Base-by-base conservation (phyloP, 2,113 vertebrate genomes). In the Lontra canadensis region DNA sequence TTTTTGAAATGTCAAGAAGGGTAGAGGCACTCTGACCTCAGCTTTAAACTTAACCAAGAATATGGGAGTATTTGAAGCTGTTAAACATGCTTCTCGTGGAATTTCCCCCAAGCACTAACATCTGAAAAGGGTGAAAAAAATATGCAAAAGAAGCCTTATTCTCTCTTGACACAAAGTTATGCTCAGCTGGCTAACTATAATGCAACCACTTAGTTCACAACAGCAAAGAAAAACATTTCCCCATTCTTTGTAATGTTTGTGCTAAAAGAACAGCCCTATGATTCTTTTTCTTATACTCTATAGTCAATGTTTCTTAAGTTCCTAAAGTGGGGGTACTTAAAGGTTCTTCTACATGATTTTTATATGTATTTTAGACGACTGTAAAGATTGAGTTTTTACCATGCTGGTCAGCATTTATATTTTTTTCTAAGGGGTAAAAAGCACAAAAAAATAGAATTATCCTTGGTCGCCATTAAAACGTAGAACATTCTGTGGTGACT, bases 1-100 rank as follows among this genome's bases (percentile, higher is more conserved):
- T 85, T 82, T 89, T 89, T 94, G 83, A 96, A 90, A 78, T 9
- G 63, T 67, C 92, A 96, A 88, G 79, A 97, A 96, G 69, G 69
- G 39, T 63, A 96, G 79, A 55, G 88, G 84, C 11, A 57, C 73
- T 96, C 79, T 94, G 92, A 95, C 87, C 79, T 88, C 69, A 49
- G 63, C 94, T 96, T 95, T 93, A 97, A 91, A 88, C 81, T 83
- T 86, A 86, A 95, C 74, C 74, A 73, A 88, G 25, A 47, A 36
- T 34, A 88, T 73, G 49, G 67, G 71, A 52, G 80, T 21, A 39
- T 82, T 59, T 96, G 74, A 92, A 57, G 59, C 83, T 61, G 23
- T 8, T 81, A 23, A 14, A 42, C 42, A 10, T 76, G 55, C 67
- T 92, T 92, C 39, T n/a, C 5, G 15, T 82, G 76, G 87, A 96